A percentile compares a stretch with the other conserved stretches of the same genome.
Evolutionary conservation across 1,140 invertebrate species (phyloP).

Genomic region (Drosophila auraria): DNA sequence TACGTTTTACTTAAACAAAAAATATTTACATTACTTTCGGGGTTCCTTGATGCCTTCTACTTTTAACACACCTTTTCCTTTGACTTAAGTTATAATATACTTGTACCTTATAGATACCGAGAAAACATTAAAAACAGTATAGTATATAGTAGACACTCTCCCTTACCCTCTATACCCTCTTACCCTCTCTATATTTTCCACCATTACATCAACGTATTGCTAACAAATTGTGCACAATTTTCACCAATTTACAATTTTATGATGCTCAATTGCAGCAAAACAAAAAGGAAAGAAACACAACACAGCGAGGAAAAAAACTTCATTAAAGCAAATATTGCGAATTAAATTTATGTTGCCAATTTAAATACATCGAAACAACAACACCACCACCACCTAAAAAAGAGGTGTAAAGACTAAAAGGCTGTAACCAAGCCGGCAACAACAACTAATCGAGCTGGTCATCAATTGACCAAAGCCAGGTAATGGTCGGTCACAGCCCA

Average conservation of each 20-base stretch:
- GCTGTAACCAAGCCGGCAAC: constrained; percentile 64
- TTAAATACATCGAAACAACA: constrained; percentile 76
- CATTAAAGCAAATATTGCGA: constrained; percentile 79
- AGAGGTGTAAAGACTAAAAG: constrained; percentile 79
- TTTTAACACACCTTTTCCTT: no score
- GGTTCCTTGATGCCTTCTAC: no score
- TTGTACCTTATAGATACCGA: background rate
- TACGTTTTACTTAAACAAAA: no score
- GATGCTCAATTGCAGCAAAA: constrained; percentile 56
- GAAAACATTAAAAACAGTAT: background rate
- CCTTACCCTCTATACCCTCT: constrained; percentile 1
- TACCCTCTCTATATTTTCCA: background rate
- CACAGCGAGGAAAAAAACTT: constrained; percentile 56
- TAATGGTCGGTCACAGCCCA: constrained; percentile 75
- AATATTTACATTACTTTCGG: no score
- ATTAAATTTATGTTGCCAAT: constrained; percentile 79
- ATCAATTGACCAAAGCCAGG: constrained; percentile 82
- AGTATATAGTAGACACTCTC: background rate
- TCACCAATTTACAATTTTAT: constrained; percentile 82
- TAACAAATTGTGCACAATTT: constrained; percentile 80
- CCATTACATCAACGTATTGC: constrained; percentile 17
- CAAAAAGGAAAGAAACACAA: constrained; percentile 27
- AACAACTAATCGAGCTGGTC: constrained; percentile 84
- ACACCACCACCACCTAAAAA: constrained; percentile 50
- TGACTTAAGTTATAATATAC: no score